A percentile compares a stretch with the other conserved stretches of the same genome.
Conservation (phyloP, 2,113 vertebrate genomes). For the Gasterosteus aculeatus region DNA sequence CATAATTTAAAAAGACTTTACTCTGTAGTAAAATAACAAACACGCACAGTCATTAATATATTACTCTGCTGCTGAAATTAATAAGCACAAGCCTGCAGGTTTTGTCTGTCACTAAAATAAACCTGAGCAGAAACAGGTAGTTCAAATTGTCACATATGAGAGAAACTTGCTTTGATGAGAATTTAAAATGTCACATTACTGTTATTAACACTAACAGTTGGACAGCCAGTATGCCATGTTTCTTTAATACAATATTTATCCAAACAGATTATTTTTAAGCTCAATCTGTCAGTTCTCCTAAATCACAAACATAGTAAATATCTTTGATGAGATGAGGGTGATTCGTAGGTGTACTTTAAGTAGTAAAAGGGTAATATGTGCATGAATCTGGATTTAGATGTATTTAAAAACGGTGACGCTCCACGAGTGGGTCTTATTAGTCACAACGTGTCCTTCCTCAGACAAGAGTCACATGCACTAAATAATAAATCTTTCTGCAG, state of each 20-base stretch:
- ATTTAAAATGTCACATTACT: neutral
- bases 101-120: slow-evolving; percentile 32
- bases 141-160: too few species aligned
- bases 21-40: neutral
- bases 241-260: neutral
- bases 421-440: neutral
- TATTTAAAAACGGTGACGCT: neutral
- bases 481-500: too few species aligned
- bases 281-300: neutral
- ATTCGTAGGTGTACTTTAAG: neutral
- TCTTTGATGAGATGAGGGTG: neutral
- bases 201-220: neutral
- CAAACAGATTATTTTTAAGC: neutral
- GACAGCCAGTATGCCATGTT: neutral
- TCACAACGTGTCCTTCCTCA: neutral
- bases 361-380: neutral
- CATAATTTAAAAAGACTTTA: neutral
- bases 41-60: slow-evolving; percentile 10
- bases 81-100: slow-evolving; percentile 37
- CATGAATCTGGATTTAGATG: neutral
- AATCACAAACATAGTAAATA: neutral
- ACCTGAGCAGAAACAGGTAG: slow-evolving; percentile 25
- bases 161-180: neutral
- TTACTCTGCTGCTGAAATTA: slow-evolving; percentile 40
- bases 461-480: too few species aligned